Percentiles rank a stretch among this genome's conserved stretches.
Evolutionary conservation across 2,888 invertebrate species (phyloP).

Genomic region (Diarsia mendica): DNA sequence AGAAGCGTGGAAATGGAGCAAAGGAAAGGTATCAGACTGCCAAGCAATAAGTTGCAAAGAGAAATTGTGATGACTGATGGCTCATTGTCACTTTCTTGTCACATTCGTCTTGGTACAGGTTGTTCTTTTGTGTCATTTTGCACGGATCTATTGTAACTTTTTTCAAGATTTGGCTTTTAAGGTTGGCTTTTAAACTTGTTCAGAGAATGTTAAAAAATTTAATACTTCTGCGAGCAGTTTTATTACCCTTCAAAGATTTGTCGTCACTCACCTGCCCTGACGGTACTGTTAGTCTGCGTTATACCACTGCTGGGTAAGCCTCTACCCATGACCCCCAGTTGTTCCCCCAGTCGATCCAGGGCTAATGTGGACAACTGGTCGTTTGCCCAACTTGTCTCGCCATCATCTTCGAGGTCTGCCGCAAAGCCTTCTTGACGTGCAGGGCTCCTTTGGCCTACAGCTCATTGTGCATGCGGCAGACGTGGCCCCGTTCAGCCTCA

Average conservation of each 20-base stretch:
- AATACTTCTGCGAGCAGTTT: too few species aligned
- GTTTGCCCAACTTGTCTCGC: too few species aligned
- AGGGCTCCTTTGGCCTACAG: too few species aligned
- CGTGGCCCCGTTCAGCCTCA: too few species aligned
- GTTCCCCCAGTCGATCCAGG: too few species aligned
- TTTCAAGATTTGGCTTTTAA: neutral
- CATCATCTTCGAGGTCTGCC: too few species aligned
- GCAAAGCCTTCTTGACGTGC: too few species aligned
- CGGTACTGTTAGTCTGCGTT: too few species aligned
- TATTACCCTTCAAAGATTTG: neutral
- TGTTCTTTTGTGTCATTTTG: constrained; percentile 12
- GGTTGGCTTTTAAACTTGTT: neutral
- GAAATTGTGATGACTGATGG: constrained; percentile 32
- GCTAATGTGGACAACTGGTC: too few species aligned
- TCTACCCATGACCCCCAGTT: too few species aligned
- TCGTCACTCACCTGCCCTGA: neutral
- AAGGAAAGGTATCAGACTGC: constrained; percentile 32
- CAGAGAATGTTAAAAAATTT: neutral
- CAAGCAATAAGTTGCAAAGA: constrained; percentile 33
- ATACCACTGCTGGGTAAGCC: too few species aligned
- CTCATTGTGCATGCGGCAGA: too few species aligned
- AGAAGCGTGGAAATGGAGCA: constrained; percentile 46
- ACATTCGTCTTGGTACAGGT: constrained; percentile 5
- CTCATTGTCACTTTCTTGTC: constrained; percentile 13
- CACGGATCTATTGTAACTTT: neutral